Percentiles rank a stretch among this genome's conserved stretches.
These are phyloP conservation scores for Philypnodon macrostomus DNA, from an alignment of 2,797 vertebrate species.

Conservation along the genomic window DNA sequence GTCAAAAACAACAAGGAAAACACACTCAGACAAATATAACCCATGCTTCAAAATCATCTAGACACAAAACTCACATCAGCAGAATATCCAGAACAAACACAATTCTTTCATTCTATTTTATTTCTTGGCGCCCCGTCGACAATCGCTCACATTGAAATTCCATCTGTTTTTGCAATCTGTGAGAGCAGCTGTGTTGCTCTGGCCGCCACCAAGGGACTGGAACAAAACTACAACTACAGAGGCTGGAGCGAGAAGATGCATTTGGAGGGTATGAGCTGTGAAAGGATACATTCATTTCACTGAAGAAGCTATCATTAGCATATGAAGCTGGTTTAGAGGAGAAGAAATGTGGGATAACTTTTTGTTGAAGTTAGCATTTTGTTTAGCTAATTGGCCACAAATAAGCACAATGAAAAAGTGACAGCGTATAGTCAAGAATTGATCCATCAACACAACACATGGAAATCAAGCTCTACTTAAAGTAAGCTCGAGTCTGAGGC, in stretches of 20 bases:
- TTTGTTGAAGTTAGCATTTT: not conserved
- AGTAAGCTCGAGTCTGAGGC: too few relatives aligned
- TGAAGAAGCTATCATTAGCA: conserved; percentile 6
- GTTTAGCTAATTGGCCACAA: not conserved
- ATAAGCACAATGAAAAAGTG: too few relatives aligned
- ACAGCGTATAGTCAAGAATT: too few relatives aligned
- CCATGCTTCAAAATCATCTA: conserved; percentile 11
- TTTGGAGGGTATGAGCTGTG: conserved; percentile 14
- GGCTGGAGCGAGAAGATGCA: conserved; percentile 12
- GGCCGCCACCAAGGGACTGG: not conserved
- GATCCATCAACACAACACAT: too few relatives aligned
- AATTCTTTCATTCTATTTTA: conserved; percentile 32
- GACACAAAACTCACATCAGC: conserved; percentile 27
- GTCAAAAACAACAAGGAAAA: not conserved
- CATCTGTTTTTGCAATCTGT: conserved; percentile 60
- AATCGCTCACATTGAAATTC: conserved; percentile 57
- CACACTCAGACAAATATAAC: conserved; percentile 16
- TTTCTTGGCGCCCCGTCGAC: conserved; percentile 34
- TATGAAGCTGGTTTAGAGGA: conserved; percentile 1
- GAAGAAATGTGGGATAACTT: not conserved
- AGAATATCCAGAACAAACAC: conserved; percentile 9
- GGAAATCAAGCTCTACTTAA: too few relatives aligned
- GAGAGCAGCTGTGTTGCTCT: conserved; percentile 41
- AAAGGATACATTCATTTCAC: conserved; percentile 1
- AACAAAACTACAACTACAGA: conserved; percentile 26